phyloP scores from a whole-genome alignment of 2,797 vertebrate genomes.

The Coregonus suidteri region DNA sequence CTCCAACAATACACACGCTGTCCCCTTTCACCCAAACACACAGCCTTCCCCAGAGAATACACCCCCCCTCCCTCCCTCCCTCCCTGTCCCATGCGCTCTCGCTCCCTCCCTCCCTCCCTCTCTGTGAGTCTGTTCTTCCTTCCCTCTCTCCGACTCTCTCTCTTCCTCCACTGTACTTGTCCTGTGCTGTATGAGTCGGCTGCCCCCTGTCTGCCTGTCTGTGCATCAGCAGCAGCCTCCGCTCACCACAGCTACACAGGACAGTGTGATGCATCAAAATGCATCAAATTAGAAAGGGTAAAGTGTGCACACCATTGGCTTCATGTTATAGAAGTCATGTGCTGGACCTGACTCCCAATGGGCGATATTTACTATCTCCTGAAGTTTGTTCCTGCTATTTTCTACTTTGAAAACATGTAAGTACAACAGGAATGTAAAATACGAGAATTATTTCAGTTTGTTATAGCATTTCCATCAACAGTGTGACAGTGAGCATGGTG shows the following conservation, averaged over 20 bases:
- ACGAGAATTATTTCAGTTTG: no score
- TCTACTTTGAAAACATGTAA: no score
- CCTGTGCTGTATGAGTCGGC: conserved; percentile 55
- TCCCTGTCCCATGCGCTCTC: not conserved
- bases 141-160: conserved; percentile 23
- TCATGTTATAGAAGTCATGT: no score
- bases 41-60: conserved; percentile 1
- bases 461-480: no score
- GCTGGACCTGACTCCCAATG: no score
- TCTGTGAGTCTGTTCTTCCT: not conserved
- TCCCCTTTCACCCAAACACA: no score
- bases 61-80: conserved; percentile 58
- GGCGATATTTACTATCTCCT: no score
- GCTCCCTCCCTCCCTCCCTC: not conserved
- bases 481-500: no score
- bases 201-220: conserved; percentile 68
- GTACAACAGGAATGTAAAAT: no score
- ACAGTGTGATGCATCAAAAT: not conserved
- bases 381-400: no score
- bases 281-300: not conserved
- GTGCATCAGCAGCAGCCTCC: conserved; percentile 27
- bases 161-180: conserved; percentile 51
- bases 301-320: not conserved
- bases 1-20: no score
- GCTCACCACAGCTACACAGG: not conserved